Conservation (phyloP, 2,113 vertebrate genomes). For the Psilopsiagon aymara region DNA sequence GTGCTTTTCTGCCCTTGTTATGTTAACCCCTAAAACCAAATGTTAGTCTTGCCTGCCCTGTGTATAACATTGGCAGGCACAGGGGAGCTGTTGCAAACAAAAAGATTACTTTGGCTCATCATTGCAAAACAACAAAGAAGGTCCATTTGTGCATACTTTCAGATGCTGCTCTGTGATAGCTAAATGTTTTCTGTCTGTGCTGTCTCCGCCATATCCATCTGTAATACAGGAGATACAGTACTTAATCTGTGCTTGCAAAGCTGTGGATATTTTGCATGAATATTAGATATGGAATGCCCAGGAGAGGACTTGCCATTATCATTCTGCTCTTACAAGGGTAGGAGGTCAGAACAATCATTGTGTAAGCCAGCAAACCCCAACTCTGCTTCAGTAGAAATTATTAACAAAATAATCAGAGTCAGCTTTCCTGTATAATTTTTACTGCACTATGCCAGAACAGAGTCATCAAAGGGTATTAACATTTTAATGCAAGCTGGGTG, state of each 20-base stretch:
- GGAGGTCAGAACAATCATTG: not conserved
- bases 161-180: not conserved
- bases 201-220: not conserved
- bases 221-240: not conserved
- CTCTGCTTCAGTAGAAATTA: not conserved
- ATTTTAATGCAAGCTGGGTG: not conserved
- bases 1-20: not conserved
- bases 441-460: not conserved
- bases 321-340: not conserved
- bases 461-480: not conserved
- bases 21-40: conserved; percentile 16
- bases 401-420: not conserved
- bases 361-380: not conserved
- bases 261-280: not conserved
- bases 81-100: not conserved
- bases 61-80: not conserved
- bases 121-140: not conserved
- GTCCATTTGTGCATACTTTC: not conserved
- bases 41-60: not conserved
- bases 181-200: not conserved
- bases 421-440: not conserved
- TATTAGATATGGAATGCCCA: not conserved
- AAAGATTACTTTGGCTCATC: not conserved
- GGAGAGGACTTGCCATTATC: not conserved
- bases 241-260: not conserved